Conservation (phyloP, 2,888 invertebrate genomes). For the Clistopyga incitator region DNA sequence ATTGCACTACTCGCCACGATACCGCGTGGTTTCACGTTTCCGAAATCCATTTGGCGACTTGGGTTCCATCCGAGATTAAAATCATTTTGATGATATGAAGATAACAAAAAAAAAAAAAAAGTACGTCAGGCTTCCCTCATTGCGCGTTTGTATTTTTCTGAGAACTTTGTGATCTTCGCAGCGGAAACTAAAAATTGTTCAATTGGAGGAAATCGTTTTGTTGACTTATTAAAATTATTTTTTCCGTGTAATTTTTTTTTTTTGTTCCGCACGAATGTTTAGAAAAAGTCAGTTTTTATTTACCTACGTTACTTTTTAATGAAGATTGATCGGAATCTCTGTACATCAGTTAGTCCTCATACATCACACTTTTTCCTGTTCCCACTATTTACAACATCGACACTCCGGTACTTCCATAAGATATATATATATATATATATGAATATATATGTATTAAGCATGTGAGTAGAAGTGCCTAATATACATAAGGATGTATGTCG, state of each 20-base stretch:
- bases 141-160: conserved; percentile 6
- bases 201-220: too few relatives aligned
- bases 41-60: conserved; percentile 67
- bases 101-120: neutral
- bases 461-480: conserved; percentile 8
- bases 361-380: neutral
- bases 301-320: too few relatives aligned
- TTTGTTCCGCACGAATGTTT: too few relatives aligned
- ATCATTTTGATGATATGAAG: conserved; percentile 39
- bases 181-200: conserved; percentile 19
- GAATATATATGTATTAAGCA: neutral
- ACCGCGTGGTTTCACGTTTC: conserved; percentile 61
- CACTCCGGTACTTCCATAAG: neutral
- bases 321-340: too few relatives aligned
- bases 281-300: too few relatives aligned
- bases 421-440: conserved; percentile 10
- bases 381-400: neutral
- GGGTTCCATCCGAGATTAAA: conserved; percentile 61
- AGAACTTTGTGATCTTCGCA: neutral
- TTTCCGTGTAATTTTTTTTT: too few relatives aligned
- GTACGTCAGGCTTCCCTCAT: neutral
- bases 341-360: neutral
- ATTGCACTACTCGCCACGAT: conserved; percentile 42
- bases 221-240: too few relatives aligned
- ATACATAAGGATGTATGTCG: conserved; percentile 7